Evolutionary conservation across 2,113 vertebrate species (phyloP), one percentile per base, ranked within the genome.

Genomic region (Ardeotis arabs): DNA sequence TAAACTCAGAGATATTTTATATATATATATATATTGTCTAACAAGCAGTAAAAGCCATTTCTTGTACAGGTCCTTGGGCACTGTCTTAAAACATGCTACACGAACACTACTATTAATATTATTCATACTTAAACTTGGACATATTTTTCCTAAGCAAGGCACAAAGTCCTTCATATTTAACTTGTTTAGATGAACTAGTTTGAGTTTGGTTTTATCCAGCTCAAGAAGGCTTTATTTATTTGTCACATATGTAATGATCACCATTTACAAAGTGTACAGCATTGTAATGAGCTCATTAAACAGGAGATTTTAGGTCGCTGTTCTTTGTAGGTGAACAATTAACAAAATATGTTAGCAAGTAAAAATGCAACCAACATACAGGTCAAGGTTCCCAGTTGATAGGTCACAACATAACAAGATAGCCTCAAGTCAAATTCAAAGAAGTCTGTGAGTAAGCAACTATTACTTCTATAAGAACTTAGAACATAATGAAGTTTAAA

Each of bases 221-320:
- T 77, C n/a, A 76, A 58, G 60, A 87, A 76, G 55, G 39, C 12
- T 94, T 89, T n/a, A 56, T 70, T 92, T 62, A 39, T 72, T 63
- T 82, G 63, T 58, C 37, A 87, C 49, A 24, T 22, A 49, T 19
- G 79, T 92, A 75, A 68, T 78, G 92, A 92, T 83, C 75, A 67
- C 82, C 64, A 78, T 79, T 94, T 56, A 25, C 76, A 76, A 67
- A 58, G 74, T 3, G 9, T 44, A 82, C 82, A 91, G 91, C 96
- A 95, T 96, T 64, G 66, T 96, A 98, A 98, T 95, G 84, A 97
- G 93, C 78, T 97, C 74, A 97, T 97, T 97, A 97, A 95, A 66
- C 18, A 7, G 28, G 68, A 94, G 58, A 85, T 90, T 95, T 94
- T 63, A 84, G 79, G 93, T 72, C 33, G 9, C 53, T 93, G 68